phyloP scores from a whole-genome alignment of 2,113 vertebrate genomes.

The Cairina moschata region DNA sequence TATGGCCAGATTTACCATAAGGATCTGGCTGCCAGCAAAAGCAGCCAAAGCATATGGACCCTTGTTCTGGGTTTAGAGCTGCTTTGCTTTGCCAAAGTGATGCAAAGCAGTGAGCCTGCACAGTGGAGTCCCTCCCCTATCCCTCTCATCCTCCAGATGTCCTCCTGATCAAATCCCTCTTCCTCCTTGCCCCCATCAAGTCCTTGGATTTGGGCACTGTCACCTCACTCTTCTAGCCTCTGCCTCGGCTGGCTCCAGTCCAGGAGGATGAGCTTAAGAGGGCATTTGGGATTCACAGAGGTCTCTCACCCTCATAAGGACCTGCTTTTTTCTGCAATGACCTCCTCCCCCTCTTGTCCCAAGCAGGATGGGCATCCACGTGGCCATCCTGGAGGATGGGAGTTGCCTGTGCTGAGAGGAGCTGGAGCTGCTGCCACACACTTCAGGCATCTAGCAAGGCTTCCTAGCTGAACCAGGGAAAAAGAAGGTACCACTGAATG shows the following conservation, averaged over 20 bases:
- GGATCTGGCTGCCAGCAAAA: neutral
- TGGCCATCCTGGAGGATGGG: neutral
- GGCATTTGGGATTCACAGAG: neutral
- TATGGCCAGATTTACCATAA: conserved; percentile 11
- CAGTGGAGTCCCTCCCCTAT: conserved; percentile 14
- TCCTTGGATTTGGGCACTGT: neutral
- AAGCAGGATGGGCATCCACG: neutral
- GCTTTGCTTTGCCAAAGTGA: conserved; percentile 40
- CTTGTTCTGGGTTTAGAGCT: conserved; percentile 49
- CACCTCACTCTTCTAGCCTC: neutral
- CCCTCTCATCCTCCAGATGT: neutral
- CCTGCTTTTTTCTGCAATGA: neutral
- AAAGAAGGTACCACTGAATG: neutral
- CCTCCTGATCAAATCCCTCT: neutral
- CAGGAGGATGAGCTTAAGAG: neutral
- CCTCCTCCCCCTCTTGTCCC: neutral
- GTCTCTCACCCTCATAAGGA: neutral
- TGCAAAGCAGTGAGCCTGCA: conserved; percentile 46
- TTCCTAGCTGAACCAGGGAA: neutral
- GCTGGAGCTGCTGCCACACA: neutral
- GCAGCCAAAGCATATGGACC: conserved; percentile 48
- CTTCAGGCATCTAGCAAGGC: neutral
- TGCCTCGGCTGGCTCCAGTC: neutral
- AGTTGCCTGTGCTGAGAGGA: neutral
- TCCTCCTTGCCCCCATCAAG: neutral